Evolutionary conservation across 2,113 vertebrate genomes (phyloP).

Genomic region (Piaya cayana): DNA sequence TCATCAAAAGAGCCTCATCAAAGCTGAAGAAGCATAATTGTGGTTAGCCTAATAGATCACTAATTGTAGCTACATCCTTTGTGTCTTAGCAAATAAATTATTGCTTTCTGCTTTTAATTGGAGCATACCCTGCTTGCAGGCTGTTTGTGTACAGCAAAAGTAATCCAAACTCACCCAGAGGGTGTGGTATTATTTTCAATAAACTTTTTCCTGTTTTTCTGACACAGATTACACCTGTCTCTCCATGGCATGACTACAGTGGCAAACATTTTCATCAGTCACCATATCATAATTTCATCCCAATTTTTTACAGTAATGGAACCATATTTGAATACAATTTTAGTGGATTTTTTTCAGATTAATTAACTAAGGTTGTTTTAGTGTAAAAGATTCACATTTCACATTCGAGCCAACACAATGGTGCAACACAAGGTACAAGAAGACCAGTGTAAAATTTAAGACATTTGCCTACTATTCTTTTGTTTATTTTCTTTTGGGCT

Average conservation of each 20-base stretch:
- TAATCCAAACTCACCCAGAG: not conserved
- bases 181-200: not conserved
- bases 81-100: not conserved
- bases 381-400: not conserved
- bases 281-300: not conserved
- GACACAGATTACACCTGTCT: not conserved
- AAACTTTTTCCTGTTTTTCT: not conserved
- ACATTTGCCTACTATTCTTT: not conserved
- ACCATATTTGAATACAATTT: not conserved
- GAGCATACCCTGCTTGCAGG: not conserved
- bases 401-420: not conserved
- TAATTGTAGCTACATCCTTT: not conserved
- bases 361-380: not conserved
- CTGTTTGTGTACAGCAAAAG: not conserved
- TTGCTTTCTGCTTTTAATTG: not conserved
- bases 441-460: not conserved
- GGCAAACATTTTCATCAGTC: not conserved
- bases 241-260: not conserved
- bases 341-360: not conserved
- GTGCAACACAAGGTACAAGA: not conserved
- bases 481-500: not conserved
- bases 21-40: not conserved
- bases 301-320: not conserved
- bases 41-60: not conserved
- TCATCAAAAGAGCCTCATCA: accelerated